Conservation (phyloP, 2,888 invertebrate species). For the Leistus spinibarbis region DNA sequence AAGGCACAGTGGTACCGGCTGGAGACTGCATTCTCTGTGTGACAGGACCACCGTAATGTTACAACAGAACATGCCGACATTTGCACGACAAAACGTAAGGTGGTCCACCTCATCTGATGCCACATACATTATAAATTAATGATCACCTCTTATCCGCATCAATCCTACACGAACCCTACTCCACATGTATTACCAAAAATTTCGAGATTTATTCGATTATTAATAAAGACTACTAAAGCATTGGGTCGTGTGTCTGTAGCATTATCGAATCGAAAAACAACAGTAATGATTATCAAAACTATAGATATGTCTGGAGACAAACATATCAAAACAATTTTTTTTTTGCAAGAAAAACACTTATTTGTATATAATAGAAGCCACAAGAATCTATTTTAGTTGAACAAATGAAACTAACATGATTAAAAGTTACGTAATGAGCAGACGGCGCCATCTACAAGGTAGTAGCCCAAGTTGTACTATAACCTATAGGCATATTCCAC, state of each 20-base stretch:
- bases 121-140: background rate
- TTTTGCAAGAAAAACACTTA: background rate
- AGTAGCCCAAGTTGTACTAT: conserved; percentile 17
- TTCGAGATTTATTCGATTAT: background rate
- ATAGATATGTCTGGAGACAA: background rate
- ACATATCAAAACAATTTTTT: background rate
- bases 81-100: background rate
- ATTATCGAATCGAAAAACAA: no score
- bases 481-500: conserved; percentile 11
- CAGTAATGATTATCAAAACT: background rate
- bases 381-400: background rate
- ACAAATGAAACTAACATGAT: background rate
- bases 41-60: conserved; percentile 54
- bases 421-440: conserved; percentile 11
- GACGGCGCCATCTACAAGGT: conserved; percentile 11
- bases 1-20: conserved; percentile 52
- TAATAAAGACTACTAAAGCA: background rate
- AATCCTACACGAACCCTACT: no score
- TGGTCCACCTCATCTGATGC: background rate
- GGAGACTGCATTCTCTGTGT: conserved; percentile 40
- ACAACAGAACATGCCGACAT: conserved; percentile 24
- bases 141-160: background rate
- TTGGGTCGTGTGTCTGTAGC: background rate
- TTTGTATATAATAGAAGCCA: background rate
- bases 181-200: no score